phyloP scores from a whole-genome alignment of 2,797 vertebrate genomes.

The Chanos chanos region DNA sequence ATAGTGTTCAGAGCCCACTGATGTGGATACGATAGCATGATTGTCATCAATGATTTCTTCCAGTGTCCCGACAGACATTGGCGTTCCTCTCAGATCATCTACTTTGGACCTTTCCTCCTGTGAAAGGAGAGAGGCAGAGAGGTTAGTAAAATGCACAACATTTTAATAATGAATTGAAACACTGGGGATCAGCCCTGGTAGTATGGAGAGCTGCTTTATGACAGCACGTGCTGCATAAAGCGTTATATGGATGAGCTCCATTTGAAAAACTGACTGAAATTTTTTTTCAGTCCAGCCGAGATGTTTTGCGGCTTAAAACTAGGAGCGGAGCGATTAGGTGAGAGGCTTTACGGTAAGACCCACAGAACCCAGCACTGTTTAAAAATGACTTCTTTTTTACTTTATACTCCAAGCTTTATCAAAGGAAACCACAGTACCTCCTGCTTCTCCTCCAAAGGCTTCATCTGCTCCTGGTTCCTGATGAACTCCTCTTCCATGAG shows the following conservation, averaged over 20 bases:
- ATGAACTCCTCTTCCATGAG: slow-evolving; percentile 99
- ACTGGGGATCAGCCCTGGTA: too few species aligned
- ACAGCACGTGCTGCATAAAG: too few species aligned
- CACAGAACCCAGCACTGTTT: not conserved
- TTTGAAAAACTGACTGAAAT: too few species aligned
- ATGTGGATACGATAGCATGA: slow-evolving; percentile 96
- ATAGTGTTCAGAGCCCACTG: slow-evolving; percentile 96
- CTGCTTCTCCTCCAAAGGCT: slow-evolving; percentile 97
- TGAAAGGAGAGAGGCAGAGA: not conserved
- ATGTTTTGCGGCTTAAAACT: too few species aligned
- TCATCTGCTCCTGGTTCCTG: slow-evolving; percentile 98
- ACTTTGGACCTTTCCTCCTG: slow-evolving; percentile 98
- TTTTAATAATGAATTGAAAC: too few species aligned
- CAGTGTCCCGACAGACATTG: slow-evolving; percentile 96
- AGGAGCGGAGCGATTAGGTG: too few species aligned
- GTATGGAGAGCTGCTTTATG: too few species aligned
- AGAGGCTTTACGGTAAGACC: not conserved
- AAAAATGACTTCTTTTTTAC: too few species aligned
- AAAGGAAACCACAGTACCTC: slow-evolving; percentile 73
- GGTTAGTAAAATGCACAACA: not conserved
- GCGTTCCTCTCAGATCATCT: slow-evolving; percentile 95
- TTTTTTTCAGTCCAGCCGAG: too few species aligned
- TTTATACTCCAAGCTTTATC: too few species aligned
- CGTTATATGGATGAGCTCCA: too few species aligned
- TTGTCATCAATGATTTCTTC: slow-evolving; percentile 99